A percentile compares a stretch with the other conserved stretches of the same genome.
phyloP scores from a whole-genome alignment of 2,888 invertebrate species.

The Lepidochrysops patricia region DNA sequence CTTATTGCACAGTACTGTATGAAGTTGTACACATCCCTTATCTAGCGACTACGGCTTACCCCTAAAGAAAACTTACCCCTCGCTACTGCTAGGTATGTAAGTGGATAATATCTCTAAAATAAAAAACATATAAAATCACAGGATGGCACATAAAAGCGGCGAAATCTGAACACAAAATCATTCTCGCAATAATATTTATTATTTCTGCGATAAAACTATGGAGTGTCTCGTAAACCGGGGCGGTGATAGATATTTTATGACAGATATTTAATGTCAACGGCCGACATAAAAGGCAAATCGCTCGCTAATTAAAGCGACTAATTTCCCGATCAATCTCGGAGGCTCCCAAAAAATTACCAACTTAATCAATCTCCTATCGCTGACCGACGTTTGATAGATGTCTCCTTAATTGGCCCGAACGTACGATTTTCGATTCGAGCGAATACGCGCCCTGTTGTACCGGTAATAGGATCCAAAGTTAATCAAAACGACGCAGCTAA shows the following conservation, averaged over 20 bases:
- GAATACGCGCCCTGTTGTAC: slow-evolving; percentile 16
- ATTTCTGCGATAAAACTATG: neutral
- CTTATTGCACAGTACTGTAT: no score
- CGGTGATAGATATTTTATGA: neutral
- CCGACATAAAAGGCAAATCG: neutral
- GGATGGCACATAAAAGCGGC: neutral
- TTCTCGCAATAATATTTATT: slow-evolving; percentile 1
- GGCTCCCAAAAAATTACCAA: slow-evolving; percentile 39
- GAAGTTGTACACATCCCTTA: no score
- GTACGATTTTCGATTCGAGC: neutral
- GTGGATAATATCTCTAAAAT: neutral
- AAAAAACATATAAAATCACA: neutral
- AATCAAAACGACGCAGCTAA: slow-evolving; percentile 11
- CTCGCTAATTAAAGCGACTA: slow-evolving; percentile 13
- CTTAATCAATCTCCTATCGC: slow-evolving; percentile 54
- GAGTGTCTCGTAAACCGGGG: neutral
- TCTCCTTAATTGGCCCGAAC: slow-evolving; percentile 25
- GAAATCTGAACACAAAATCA: neutral
- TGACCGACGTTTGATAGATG: slow-evolving; percentile 31
- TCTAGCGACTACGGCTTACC: no score
- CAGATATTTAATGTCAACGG: neutral
- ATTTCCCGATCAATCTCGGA: slow-evolving; percentile 38
- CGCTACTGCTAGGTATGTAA: neutral
- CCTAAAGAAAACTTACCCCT: no score
- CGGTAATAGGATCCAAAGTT: slow-evolving; percentile 13